Evolutionary conservation across 2,797 vertebrate genomes (phyloP), one percentile per base, ranked within the genome.

Genomic region (Girardinus metallicus): DNA sequence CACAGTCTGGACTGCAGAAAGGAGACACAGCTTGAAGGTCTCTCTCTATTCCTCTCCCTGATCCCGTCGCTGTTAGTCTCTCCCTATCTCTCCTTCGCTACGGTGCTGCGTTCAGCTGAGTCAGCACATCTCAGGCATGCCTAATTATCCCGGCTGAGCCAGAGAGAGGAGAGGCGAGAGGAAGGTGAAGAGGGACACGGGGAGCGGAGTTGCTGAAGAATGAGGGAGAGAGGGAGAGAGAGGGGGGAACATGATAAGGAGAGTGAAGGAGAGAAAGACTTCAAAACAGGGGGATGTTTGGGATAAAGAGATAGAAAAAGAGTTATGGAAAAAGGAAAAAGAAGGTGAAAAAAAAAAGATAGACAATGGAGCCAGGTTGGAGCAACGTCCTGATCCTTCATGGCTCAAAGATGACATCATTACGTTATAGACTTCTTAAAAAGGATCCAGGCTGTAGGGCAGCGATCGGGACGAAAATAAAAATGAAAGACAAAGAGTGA

Each of bases 111-210:
- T 91, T 91, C 89, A 92, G 91, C 94, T 90, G 87, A 86, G 91
- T 96, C 94, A 94, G 87, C 92, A 93, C 88, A 95, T 93, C 88
- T 84, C 88, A 91, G 94, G 91, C 83, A 83, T 89, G 90, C 91
- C 94, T 95, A 94, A 96, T 95, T 92, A 93, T 94, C 89, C 86
- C 75, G 78, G 83, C 89, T 57, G 62, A 90, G 91, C 88, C 87
- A 90, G 79, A 55, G 77, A 85, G 78, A 81, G 81, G 71, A 77
- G 77, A 82, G 66, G 62, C 73, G 73, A 39, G 39, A 70, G 55
- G 71, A 81, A 83, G 75, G 75, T 49, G 66, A 66, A 12, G 57
- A 23, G 39, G 46, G 72, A 82, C 70, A 77, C 15, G n/a, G 74
- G 39, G 29, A 23, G 66, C 64, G 62, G 74, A 18, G 68, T 79